Percentiles rank a stretch among this genome's conserved stretches.
phyloP scores from a whole-genome alignment of 2,888 invertebrate genomes.

The Eledona agricola region DNA sequence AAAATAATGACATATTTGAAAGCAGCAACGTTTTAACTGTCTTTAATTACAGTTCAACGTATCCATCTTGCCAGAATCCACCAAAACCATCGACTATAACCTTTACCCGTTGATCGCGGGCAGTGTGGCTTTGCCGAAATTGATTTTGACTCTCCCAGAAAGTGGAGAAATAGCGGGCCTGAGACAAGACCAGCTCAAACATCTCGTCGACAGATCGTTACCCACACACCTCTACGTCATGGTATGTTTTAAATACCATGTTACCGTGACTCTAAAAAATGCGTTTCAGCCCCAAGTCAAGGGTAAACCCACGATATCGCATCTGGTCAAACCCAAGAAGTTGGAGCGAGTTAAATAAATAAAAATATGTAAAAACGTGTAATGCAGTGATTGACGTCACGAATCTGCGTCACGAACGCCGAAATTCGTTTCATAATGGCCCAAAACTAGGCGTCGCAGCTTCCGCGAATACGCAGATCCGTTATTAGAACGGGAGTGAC shows the following conservation, averaged over 20 bases:
- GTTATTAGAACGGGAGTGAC: slow-evolving; percentile 38
- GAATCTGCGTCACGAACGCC: slow-evolving; percentile 25
- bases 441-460: slow-evolving; percentile 41
- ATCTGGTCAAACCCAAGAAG: slow-evolving; percentile 31
- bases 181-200: slow-evolving; percentile 64
- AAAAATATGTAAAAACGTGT: slow-evolving; percentile 13
- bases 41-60: slow-evolving; percentile 61
- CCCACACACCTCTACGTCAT: slow-evolving; percentile 74
- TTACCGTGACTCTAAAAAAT: too few relatives aligned
- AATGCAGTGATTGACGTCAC: slow-evolving; percentile 17
- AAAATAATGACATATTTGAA: neutral
- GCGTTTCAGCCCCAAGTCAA: slow-evolving; percentile 56
- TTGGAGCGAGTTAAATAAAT: slow-evolving; percentile 31
- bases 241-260: too few relatives aligned
- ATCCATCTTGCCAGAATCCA: slow-evolving; percentile 70
- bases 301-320: slow-evolving; percentile 42
- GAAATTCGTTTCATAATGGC: slow-evolving; percentile 41
- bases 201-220: slow-evolving; percentile 68
- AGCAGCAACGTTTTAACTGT: slow-evolving; percentile 3
- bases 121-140: slow-evolving; percentile 73
- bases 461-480: slow-evolving; percentile 33
- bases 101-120: slow-evolving; percentile 82
- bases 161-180: slow-evolving; percentile 58
- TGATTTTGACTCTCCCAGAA: slow-evolving; percentile 66
- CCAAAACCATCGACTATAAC: slow-evolving; percentile 75